Evolutionary conservation across 2,888 invertebrate genomes (phyloP), one percentile per base, ranked within the genome.

Genomic region (Podabrus alpinus): DNA sequence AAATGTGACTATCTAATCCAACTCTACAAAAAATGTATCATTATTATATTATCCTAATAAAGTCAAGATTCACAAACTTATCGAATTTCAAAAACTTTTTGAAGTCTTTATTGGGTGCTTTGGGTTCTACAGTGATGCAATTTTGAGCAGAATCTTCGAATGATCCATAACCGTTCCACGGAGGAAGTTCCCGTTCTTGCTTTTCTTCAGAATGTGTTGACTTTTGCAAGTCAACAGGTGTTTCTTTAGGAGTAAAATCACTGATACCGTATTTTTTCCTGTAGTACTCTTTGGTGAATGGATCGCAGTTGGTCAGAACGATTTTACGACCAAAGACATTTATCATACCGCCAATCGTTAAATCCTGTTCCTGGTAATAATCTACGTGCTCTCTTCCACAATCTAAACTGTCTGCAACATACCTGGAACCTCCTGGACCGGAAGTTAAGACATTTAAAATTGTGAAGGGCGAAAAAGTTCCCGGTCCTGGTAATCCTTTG

Each of bases 121-220:
- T 94, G 0, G 95, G 94, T 80, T 94, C 91, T 0, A 97, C 92
- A 0, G 93, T 92, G 68, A 92, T 90, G 84, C 97, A 97, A 84
- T 96, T 97, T 80, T 94, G 94, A 9, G 96, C 94, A 0, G 97
- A 97, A 85, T 97, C 97, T 77, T 96, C 96, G 84, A 95, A 94
- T 0, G 93, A 92, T 0, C 97, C 97, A 87, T 93, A 96, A 3
- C 97, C 97, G 84, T 97, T 97, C 91, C 95, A 97, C 0, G 97
- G 97, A 0, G 97, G 97, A 64, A 94, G 84, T 79, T 90, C 86
- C 1, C 90, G 86, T 17, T 89, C 85, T 83, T 64, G 88, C 1
- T 80, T 83, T 68, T 87, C 82, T 72, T 78, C 77, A 67, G 79
- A 80, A 9, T 87, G 81, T 9, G 73, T 70, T n/a, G 77, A 75